Base-by-base conservation (phyloP, 2,888 invertebrate species). In the Protophormia terraenovae region DNA sequence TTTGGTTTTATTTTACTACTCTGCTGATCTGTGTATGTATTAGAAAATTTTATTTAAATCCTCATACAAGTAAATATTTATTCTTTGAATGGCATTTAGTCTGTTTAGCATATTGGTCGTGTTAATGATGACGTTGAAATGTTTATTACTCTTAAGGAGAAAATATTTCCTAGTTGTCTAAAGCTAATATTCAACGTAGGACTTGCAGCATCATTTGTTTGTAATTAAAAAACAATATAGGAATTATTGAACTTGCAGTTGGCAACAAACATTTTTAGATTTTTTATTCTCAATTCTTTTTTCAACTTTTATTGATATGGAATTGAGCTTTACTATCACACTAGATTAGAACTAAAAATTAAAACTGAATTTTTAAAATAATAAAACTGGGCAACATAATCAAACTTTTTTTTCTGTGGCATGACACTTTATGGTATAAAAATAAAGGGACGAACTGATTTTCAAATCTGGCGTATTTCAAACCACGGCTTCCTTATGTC, bases 51-150 rank as follows among this genome's bases (percentile, higher is more conserved):
- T 47, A 64, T 16, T 71, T 12, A 35, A 24, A 35, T 35, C 22
- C 16, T 32, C 7, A 38, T 6, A 27, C 29, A 14, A n/a, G 4
- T n/a, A 69, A 22, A 29, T 32, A 29, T 41, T 45, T 35, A 58
- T 60, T 58, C 22, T 77, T 60, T 67, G n/a, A 62, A 60, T 67
- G 32, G 19, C 38, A 60, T 32, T 50, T 35, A 62, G 24, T 41
- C 38, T 24, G 67, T 60, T 60, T 35, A 71, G 38, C 73, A 62
- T 73, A 75, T 79, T 62, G 83, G 69, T 73, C 66, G 66, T 73
- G 69, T 78, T 83, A 83, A 83, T 75, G 62, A 79, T 75, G 73
- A 78, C 73, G 83, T 69, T 69, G 76, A 82, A 77, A 82, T 77
- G 66, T 77, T 82, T 71, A 77, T 77, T 71, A 29, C 69, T 27